Evolutionary conservation across 2,113 vertebrate genomes (phyloP).

Genomic region (Myotis davidii): DNA sequence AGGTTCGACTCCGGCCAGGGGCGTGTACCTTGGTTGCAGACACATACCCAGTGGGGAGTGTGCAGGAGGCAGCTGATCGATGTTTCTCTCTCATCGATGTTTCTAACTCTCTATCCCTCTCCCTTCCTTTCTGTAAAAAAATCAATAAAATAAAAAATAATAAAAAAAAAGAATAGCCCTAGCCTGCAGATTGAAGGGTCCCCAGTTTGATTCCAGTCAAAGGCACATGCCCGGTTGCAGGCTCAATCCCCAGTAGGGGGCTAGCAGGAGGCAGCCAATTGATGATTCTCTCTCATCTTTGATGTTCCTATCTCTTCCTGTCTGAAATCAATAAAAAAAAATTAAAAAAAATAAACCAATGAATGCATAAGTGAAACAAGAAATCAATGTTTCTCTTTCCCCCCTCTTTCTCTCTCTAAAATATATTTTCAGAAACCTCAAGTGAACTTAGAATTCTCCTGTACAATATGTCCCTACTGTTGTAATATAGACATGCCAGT

Average conservation of each 20-base stretch:
- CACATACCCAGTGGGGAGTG: too few species aligned
- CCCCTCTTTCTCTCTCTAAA: neutral
- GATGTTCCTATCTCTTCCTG: neutral
- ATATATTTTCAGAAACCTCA: neutral
- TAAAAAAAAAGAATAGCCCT: neutral
- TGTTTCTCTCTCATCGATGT: too few species aligned
- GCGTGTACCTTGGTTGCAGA: too few species aligned
- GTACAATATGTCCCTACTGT: neutral
- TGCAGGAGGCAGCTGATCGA: too few species aligned
- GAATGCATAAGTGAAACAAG: too few species aligned
- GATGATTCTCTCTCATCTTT: neutral
- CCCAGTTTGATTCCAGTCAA: neutral
- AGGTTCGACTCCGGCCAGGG: too few species aligned
- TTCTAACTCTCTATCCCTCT: too few species aligned
- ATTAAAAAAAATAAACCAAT: neutral
- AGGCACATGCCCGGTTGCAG: neutral
- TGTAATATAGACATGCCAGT: neutral
- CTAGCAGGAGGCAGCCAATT: too few species aligned
- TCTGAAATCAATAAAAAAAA: neutral
- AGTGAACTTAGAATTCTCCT: neutral
- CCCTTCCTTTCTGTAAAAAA: too few species aligned
- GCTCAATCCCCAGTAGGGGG: neutral
- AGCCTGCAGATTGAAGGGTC: too few species aligned
- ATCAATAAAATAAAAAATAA: too few species aligned
- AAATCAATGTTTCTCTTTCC: neutral